These are phyloP conservation scores for Phainopepla nitens DNA, from an alignment of 2,113 vertebrate genomes.

Conservation along the genomic window DNA sequence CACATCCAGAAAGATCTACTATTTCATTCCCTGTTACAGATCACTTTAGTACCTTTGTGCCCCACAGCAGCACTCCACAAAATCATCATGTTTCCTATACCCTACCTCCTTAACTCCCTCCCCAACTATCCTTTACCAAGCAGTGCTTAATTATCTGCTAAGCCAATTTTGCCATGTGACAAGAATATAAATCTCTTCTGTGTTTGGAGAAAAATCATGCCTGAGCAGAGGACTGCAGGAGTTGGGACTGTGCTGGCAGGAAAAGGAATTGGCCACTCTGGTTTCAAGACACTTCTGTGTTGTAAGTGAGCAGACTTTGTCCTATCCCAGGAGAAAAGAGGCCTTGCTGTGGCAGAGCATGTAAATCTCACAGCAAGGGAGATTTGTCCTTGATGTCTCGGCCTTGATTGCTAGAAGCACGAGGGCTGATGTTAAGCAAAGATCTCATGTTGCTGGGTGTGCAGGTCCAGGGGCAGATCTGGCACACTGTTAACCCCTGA, in stretches of 20 bases:
- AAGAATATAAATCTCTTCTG: not conserved
- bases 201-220: not conserved
- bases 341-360: rapidly evolving
- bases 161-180: not conserved
- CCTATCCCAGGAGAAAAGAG: not conserved
- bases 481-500: not conserved
- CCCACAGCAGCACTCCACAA: not conserved
- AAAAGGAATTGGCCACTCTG: not conserved
- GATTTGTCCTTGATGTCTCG: too few relatives aligned
- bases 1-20: not conserved
- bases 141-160: not conserved
- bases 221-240: not conserved
- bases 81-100: not conserved
- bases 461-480: rapidly evolving
- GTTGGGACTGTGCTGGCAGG: not conserved
- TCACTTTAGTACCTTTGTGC: not conserved
- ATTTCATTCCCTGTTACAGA: not conserved
- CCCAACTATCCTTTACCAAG: not conserved
- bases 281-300: not conserved
- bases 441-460: rapidly evolving
- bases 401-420: not conserved
- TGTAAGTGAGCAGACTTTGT: not conserved
- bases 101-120: not conserved
- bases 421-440: not conserved
- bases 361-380: rapidly evolving